A percentile compares a stretch with the other conserved stretches of the same genome.
phyloP scores from a whole-genome alignment of 2,797 vertebrate genomes.

The Acrossocheilus fasciatus region DNA sequence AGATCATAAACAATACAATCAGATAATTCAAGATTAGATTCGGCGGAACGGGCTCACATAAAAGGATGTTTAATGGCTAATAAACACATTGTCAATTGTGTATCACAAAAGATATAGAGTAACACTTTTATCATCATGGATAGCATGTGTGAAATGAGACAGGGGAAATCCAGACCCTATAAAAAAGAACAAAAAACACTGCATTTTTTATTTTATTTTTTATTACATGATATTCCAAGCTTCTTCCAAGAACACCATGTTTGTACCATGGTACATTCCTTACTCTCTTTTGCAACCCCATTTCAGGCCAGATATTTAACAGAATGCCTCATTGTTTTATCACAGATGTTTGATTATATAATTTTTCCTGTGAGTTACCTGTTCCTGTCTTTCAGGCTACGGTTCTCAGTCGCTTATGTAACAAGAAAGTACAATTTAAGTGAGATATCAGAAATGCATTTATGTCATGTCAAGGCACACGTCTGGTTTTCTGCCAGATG shows the following conservation, averaged over 20 bases:
- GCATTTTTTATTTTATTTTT: not conserved
- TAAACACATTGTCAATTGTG: not conserved
- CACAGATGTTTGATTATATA: not conserved
- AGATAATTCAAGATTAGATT: not conserved
- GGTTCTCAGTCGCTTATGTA: not conserved
- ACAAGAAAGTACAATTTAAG: constrained; percentile 3
- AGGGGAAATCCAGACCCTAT: not conserved
- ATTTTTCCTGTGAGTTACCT: not conserved
- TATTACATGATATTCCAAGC: not conserved
- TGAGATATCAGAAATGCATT: not conserved
- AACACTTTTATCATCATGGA: not conserved
- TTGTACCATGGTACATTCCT: not conserved
- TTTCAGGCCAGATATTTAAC: not conserved
- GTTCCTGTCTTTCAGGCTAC: not conserved
- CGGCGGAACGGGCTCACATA: not conserved
- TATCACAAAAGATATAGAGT: not conserved
- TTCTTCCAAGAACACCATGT: not conserved
- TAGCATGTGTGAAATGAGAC: not conserved
- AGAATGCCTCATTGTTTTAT: not conserved
- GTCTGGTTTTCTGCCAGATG: not conserved
- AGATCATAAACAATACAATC: not conserved
- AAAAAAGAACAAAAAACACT: not conserved
- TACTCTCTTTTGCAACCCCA: not conserved
- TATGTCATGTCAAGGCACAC: not conserved
- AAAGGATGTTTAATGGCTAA: not conserved